phyloP scores from a whole-genome alignment of 2,888 invertebrate genomes.

The Polyommatus iphigenia region DNA sequence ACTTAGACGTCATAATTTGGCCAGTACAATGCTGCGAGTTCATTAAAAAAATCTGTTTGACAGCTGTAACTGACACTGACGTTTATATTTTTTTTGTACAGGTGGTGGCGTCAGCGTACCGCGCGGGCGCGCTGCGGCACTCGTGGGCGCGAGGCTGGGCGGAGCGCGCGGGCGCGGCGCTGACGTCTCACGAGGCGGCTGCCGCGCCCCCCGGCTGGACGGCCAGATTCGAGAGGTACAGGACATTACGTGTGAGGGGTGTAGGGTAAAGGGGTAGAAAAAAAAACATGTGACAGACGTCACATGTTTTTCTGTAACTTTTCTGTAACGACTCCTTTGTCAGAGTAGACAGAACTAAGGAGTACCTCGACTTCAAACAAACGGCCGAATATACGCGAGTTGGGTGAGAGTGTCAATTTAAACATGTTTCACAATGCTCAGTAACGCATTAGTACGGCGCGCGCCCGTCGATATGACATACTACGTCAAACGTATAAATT shows the following conservation, averaged over 20 bases:
- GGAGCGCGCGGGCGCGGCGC: constrained; percentile 64
- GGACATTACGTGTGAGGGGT: constrained; percentile 15
- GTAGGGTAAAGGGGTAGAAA: neutral
- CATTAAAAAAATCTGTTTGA: neutral
- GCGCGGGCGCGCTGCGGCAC: constrained; percentile 69
- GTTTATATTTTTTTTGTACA: constrained; percentile 45
- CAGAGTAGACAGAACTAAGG: too few species aligned
- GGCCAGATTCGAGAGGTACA: constrained; percentile 84
- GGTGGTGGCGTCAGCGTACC: constrained; percentile 80
- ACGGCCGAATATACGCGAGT: too few species aligned
- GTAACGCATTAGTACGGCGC: too few species aligned
- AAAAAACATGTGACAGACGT: neutral
- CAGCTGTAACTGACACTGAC: neutral
- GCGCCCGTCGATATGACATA: too few species aligned
- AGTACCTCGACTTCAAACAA: too few species aligned
- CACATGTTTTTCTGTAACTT: neutral
- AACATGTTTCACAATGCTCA: too few species aligned
- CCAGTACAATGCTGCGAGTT: too few species aligned
- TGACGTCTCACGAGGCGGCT: constrained; percentile 76
- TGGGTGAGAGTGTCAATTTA: too few species aligned
- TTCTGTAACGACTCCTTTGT: neutral
- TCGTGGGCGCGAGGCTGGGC: constrained; percentile 77
- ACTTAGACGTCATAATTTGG: too few species aligned
- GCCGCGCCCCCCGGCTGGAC: constrained; percentile 83
- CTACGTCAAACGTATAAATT: too few species aligned